Percentiles rank a stretch among this genome's conserved stretches.
Evolutionary conservation across 2,113 vertebrate species (phyloP).

Genomic region (Triplophysa dalaica): DNA sequence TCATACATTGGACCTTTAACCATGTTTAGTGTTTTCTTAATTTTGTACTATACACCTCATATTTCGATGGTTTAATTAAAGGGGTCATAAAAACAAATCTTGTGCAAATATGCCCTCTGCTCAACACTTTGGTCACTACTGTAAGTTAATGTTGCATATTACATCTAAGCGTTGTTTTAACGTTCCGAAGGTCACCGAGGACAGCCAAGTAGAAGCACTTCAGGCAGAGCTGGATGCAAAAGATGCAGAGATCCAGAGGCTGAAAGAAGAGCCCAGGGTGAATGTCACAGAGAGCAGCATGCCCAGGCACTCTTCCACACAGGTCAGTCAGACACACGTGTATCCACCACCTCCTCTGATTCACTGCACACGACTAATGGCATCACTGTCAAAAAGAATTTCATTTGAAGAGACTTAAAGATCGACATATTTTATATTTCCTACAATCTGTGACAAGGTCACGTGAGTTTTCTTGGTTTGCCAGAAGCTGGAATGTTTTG

Average conservation of each 20-base stretch:
- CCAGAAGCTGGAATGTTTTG: no score
- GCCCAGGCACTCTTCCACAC: slow-evolving; percentile 14
- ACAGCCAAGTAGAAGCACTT: slow-evolving; percentile 25
- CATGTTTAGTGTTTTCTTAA: no score
- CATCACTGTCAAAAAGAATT: neutral
- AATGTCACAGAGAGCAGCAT: neutral
- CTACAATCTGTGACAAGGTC: neutral
- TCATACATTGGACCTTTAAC: no score
- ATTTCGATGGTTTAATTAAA: no score
- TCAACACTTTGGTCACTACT: no score
- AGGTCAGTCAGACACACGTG: slow-evolving; percentile 50
- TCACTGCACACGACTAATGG: neutral
- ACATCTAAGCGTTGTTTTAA: neutral
- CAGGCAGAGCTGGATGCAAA: slow-evolving; percentile 54
- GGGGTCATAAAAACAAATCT: no score
- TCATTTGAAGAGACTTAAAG: neutral
- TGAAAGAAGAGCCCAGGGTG: slow-evolving; percentile 53
- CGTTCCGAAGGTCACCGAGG: neutral
- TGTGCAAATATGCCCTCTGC: no score
- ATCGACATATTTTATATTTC: neutral
- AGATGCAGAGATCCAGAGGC: slow-evolving; percentile 56
- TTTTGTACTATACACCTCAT: no score
- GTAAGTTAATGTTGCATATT: no score
- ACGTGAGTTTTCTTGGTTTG: neutral
- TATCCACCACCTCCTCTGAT: neutral